phyloP scores from a whole-genome alignment of 2,888 invertebrate species.

The Perithous albicinctus region DNA sequence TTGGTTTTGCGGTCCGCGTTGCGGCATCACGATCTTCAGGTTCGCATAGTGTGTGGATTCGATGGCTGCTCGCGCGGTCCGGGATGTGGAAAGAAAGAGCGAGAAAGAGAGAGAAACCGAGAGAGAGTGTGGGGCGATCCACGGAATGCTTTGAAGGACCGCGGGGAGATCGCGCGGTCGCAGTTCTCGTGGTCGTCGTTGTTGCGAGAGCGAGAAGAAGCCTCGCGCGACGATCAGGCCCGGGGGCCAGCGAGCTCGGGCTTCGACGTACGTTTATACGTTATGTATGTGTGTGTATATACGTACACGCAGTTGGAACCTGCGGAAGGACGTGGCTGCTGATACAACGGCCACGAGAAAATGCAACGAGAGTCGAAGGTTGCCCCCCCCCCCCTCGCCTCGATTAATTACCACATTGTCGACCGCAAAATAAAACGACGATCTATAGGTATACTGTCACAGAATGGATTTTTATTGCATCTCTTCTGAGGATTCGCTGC shows the following conservation, averaged over 20 bases:
- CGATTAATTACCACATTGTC: slow-evolving; percentile 85
- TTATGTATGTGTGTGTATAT: slow-evolving; percentile 6
- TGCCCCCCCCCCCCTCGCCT: slow-evolving; percentile 59
- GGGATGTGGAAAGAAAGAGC: slow-evolving; percentile 72
- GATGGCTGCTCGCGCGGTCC: slow-evolving; percentile 55
- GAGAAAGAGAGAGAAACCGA: slow-evolving; percentile 70
- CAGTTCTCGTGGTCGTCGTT: slow-evolving; percentile 68
- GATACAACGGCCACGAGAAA: slow-evolving; percentile 63
- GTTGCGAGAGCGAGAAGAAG: slow-evolving; percentile 61
- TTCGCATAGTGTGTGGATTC: slow-evolving; percentile 57
- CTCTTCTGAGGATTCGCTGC: slow-evolving; percentile 39
- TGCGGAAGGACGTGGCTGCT: slow-evolving; percentile 59
- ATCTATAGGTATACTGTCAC: slow-evolving; percentile 38
- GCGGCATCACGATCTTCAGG: slow-evolving; percentile 54
- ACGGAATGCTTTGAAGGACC: slow-evolving; percentile 84
- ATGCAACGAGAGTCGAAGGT: slow-evolving; percentile 73
- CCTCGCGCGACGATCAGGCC: slow-evolving; percentile 61
- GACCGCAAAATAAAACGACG: slow-evolving; percentile 72
- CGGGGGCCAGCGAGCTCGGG: slow-evolving; percentile 44
- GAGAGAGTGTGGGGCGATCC: slow-evolving; percentile 80
- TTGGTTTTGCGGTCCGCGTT: slow-evolving; percentile 46
- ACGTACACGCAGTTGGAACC: slow-evolving; percentile 17
- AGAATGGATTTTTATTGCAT: slow-evolving; percentile 51
- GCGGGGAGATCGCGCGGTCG: slow-evolving; percentile 76
- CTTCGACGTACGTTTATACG: slow-evolving; percentile 5